These are phyloP conservation scores for Kuschelorhynchus macadamiae DNA, from an alignment of 2,888 invertebrate genomes.

Conservation along the genomic window DNA sequence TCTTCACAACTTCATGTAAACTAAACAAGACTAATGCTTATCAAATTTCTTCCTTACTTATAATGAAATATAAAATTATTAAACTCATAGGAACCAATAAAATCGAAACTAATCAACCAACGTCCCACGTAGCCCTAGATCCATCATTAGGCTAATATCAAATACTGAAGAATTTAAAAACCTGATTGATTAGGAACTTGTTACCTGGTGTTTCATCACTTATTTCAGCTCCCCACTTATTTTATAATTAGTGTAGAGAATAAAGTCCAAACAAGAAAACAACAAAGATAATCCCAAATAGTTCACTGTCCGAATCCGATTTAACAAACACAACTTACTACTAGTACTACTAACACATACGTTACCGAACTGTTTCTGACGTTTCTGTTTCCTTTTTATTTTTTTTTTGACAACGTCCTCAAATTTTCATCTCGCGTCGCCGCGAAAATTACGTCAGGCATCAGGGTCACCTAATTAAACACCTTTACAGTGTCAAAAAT, in stretches of 20 bases:
- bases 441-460: conserved; percentile 5
- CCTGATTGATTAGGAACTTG: too few species aligned
- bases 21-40: too few species aligned
- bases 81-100: too few species aligned
- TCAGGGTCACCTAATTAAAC: too few species aligned
- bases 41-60: too few species aligned
- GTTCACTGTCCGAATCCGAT: conserved; percentile 1
- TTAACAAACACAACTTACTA: conserved; percentile 28
- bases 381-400: conserved; percentile 29
- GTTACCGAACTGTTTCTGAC: conserved; percentile 37
- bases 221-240: conserved; percentile 16
- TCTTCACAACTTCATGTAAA: too few species aligned
- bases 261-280: background rate
- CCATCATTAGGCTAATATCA: too few species aligned
- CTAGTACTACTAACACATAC: conserved; percentile 26
- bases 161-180: too few species aligned
- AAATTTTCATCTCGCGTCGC: conserved; percentile 34
- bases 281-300: conserved; percentile 9
- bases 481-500: too few species aligned
- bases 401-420: conserved; percentile 41
- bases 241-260: conserved; percentile 14
- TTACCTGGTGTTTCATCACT: conserved; percentile 45
- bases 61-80: too few species aligned
- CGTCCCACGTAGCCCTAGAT: too few species aligned
- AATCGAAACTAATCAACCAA: too few species aligned